Base-by-base conservation (phyloP, 2,888 invertebrate species). In the Lasioglossum oenotherae region DNA sequence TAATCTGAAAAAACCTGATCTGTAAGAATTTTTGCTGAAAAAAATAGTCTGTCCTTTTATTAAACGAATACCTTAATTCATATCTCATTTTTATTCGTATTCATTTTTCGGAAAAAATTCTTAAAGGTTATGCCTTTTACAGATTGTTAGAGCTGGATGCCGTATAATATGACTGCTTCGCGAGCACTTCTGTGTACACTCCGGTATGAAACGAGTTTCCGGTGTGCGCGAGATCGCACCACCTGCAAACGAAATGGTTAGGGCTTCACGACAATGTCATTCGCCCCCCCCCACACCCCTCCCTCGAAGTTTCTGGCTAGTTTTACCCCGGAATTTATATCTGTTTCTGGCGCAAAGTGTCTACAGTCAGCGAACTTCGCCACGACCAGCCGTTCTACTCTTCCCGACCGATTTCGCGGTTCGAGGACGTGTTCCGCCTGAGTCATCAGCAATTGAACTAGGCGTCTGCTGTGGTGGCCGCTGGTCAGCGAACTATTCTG, bases 171-270 rank as follows among this genome's bases (percentile, higher is more conserved):
- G 31, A 31, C 31, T 67, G 16, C 31, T 67, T 35, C 67, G 31
- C 35, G 60, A 60, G 27, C 60, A 38, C 23, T 19, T 49, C 71
- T 71, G 69, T 82, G 72, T 64, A 78, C 64, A 35, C 35, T 23
- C 27, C 35, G 23, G 64, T 49, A 74, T 73, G 76, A 74, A 82
- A 75, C 78, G 79, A 82, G 72, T 53, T 82, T 85, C 79, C 75
- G 38, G 64, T 53, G 72, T 31, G 69, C 19, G 69, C 41, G 31
- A 64, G 60, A 19, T 27, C 23, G 76, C 57, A 38, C 38, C 67
- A 19, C 60, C 38, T 60, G 41, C 75, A 78, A 78, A 79, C 78
- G 79, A 79, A 85, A 82, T 31, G 82, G 82, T 79, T 82, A 76
- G 76, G 85, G 67, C 38, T 67, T 72, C 78, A 38, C 64, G 74